These are phyloP conservation scores for Oriolus oriolus DNA, from an alignment of 2,113 vertebrate species.

Conservation along the genomic window DNA sequence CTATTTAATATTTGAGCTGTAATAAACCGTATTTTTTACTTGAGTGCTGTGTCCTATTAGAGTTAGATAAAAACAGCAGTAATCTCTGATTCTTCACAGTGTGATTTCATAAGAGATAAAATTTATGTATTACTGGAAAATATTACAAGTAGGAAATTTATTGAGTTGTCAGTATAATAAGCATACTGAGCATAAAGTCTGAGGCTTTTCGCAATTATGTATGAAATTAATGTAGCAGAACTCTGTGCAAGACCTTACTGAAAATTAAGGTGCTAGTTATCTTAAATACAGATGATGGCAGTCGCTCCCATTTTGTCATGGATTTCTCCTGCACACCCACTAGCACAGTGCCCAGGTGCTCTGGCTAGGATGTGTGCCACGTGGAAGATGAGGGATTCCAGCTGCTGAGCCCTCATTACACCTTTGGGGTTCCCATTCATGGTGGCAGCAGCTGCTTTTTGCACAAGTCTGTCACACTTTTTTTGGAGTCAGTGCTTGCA, in stretches of 20 bases:
- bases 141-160: conserved; percentile 12
- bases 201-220: conserved; percentile 1
- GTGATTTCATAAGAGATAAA: conserved; percentile 8
- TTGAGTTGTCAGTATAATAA: conserved; percentile 18
- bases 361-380: background rate
- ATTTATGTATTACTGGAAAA: conserved; percentile 23
- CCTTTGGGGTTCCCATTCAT: background rate
- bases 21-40: conserved; percentile 26
- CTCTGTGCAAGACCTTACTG: background rate
- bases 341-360: background rate
- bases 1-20: conserved; percentile 7
- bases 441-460: background rate
- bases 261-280: background rate
- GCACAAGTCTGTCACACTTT: background rate
- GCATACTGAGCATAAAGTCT: background rate
- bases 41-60: background rate
- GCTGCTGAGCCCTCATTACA: background rate
- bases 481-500: background rate
- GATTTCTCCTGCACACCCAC: fast-evolving
- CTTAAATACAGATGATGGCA: background rate
- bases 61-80: conserved; percentile 7
- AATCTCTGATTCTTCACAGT: conserved; percentile 33
- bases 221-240: conserved; percentile 2
- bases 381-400: background rate
- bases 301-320: background rate